A percentile compares a stretch with the other conserved stretches of the same genome.
These are phyloP conservation scores for Dermolepida albohirtum DNA, from an alignment of 2,888 invertebrate species.

Conservation along the genomic window DNA sequence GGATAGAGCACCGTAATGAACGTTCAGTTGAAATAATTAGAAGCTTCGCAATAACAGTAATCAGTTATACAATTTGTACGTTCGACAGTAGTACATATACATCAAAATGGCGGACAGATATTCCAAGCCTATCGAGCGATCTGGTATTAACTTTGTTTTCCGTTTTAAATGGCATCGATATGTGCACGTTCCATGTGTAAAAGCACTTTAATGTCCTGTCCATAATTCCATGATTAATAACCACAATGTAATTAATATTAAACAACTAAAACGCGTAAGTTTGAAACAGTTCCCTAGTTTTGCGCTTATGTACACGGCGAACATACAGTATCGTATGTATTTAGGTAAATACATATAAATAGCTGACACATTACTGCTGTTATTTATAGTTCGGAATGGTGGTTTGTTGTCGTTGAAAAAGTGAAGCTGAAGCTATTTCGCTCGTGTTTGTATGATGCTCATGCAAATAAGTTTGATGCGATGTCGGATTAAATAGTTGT, in stretches of 20 bases:
- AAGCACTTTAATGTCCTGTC: slow-evolving; percentile 10
- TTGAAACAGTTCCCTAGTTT: no score
- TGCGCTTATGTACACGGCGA: no score
- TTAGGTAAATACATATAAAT: no score
- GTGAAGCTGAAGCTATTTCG: no score
- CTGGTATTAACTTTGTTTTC: slow-evolving; percentile 11
- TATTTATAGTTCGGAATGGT: no score
- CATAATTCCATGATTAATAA: background rate
- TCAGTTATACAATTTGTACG: slow-evolving; percentile 16
- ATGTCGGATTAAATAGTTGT: no score
- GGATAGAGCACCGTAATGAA: background rate
- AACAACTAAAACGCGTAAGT: background rate
- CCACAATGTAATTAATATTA: slow-evolving; percentile 4
- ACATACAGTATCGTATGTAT: no score
- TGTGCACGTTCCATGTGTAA: background rate
- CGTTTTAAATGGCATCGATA: background rate
- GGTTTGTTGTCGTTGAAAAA: no score
- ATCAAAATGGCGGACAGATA: slow-evolving; percentile 7
- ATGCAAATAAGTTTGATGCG: no score
- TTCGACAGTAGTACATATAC: background rate
- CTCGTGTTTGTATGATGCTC: no score
- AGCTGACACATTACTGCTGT: no score
- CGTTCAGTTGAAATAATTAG: slow-evolving; percentile 2
- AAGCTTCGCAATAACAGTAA: slow-evolving; percentile 1
- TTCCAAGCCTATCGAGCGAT: background rate